A percentile compares a stretch with the other conserved stretches of the same genome.
Conservation (phyloP, 2,113 vertebrate genomes). For the Corythornis cristatus region DNA sequence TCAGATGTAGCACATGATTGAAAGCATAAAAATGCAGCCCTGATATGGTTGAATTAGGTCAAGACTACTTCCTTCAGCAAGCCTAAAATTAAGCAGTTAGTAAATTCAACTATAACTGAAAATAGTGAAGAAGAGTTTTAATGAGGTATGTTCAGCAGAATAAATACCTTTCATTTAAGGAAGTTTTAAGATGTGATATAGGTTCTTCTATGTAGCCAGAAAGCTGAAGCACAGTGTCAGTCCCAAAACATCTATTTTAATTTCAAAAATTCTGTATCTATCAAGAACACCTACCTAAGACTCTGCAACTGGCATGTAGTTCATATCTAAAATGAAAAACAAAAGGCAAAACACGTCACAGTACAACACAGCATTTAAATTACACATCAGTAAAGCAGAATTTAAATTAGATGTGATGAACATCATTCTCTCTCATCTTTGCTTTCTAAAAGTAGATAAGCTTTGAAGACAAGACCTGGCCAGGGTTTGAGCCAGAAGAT, state of each 20-base stretch:
- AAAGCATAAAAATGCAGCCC: not conserved
- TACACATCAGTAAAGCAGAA: not conserved
- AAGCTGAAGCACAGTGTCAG: not conserved
- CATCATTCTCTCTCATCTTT: not conserved
- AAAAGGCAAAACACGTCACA: not conserved
- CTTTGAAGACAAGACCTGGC: not conserved
- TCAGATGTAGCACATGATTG: fast-evolving
- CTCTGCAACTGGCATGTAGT: not conserved
- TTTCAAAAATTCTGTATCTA: not conserved
- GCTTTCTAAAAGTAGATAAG: not conserved
- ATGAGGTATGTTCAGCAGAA: not conserved
- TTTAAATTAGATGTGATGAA: not conserved
- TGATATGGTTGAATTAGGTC: not conserved
- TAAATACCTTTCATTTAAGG: not conserved
- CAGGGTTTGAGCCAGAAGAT: not conserved
- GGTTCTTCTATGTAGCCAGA: not conserved
- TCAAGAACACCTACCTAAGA: not conserved
- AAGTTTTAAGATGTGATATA: not conserved
- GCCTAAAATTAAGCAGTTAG: not conserved
- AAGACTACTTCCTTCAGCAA: not conserved
- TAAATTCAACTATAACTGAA: not conserved
- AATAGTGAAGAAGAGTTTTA: not conserved
- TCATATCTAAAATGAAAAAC: not conserved
- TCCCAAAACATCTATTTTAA: not conserved
- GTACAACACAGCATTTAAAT: not conserved